These are phyloP conservation scores for Crotalus horridus DNA, from an alignment of 2,113 vertebrate species.

Conservation along the genomic window DNA sequence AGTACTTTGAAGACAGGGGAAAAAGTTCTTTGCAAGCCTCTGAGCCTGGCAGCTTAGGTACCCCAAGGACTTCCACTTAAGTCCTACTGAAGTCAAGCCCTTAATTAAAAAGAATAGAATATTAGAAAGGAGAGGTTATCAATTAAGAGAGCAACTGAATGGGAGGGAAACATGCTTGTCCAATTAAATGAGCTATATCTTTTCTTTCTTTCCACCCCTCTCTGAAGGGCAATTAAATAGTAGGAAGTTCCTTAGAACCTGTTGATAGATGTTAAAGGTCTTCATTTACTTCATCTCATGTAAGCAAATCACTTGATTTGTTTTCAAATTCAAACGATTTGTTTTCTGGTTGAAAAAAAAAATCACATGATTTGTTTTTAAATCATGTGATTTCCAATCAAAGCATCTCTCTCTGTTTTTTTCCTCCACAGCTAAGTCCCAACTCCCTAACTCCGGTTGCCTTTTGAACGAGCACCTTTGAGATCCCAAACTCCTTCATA, in stretches of 20 bases:
- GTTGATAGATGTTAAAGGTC: neutral
- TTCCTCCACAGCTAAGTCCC: neutral
- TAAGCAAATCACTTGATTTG: neutral
- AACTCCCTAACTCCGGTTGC: neutral
- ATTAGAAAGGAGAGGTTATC: slow-evolving; percentile 21
- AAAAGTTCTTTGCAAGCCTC: neutral
- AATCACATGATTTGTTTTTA: neutral
- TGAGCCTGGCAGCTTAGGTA: slow-evolving; percentile 16
- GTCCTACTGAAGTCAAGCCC: slow-evolving; percentile 43
- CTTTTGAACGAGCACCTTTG: neutral
- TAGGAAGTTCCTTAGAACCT: neutral
- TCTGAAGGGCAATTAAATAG: neutral
- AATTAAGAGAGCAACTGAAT: slow-evolving; percentile 21
- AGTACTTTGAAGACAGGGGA: slow-evolving; percentile 14
- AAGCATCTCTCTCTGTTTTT: neutral
- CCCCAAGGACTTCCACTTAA: slow-evolving; percentile 42
- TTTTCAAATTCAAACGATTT: neutral
- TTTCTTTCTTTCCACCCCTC: neutral
- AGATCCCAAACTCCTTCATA: neutral
- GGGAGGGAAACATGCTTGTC: neutral
- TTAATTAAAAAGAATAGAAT: slow-evolving; percentile 51
- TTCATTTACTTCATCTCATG: neutral
- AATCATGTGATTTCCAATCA: neutral
- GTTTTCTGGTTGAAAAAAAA: neutral
- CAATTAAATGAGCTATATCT: neutral